Percentiles rank a stretch among this genome's conserved stretches.
Evolutionary conservation across 2,888 invertebrate species (phyloP).

Genomic region (Megamerina dolium): DNA sequence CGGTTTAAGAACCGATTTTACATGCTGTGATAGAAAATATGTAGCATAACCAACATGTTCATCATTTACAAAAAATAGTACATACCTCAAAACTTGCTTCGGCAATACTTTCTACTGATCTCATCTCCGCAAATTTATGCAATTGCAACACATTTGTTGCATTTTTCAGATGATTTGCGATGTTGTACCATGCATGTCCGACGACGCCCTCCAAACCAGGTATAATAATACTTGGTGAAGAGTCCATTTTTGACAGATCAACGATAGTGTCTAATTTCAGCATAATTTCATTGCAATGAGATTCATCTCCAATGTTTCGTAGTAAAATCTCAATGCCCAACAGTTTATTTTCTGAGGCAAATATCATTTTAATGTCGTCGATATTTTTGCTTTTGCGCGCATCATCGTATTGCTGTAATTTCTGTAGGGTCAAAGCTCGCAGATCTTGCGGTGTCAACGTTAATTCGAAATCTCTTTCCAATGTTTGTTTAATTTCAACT

Average conservation of each 20-base stretch:
- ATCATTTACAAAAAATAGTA: constrained; percentile 1
- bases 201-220: constrained; percentile 67
- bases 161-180: constrained; percentile 33
- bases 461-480: constrained; percentile 85
- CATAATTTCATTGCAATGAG: constrained; percentile 52
- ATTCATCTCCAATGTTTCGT: constrained; percentile 59
- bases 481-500: constrained; percentile 88
- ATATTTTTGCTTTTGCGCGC: constrained; percentile 29
- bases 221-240: constrained; percentile 49
- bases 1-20: constrained; percentile 54
- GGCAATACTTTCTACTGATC: constrained; percentile 32
- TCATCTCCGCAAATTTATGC: constrained; percentile 32
- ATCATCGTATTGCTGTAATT: constrained; percentile 42
- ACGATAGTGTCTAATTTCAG: constrained; percentile 52
- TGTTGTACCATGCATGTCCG: constrained; percentile 43
- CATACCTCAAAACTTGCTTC: constrained; percentile 36
- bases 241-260: constrained; percentile 24
- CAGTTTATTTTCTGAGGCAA: constrained; percentile 33
- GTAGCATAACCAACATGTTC: constrained; percentile 19
- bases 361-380: constrained; percentile 39
- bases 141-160: constrained; percentile 38
- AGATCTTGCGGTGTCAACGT: constrained; percentile 82
- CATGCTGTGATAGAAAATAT: constrained; percentile 54
- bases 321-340: constrained; percentile 56
- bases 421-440: constrained; percentile 66